Conservation (phyloP, 2,888 invertebrate species). For the Limulus polyphemus region DNA sequence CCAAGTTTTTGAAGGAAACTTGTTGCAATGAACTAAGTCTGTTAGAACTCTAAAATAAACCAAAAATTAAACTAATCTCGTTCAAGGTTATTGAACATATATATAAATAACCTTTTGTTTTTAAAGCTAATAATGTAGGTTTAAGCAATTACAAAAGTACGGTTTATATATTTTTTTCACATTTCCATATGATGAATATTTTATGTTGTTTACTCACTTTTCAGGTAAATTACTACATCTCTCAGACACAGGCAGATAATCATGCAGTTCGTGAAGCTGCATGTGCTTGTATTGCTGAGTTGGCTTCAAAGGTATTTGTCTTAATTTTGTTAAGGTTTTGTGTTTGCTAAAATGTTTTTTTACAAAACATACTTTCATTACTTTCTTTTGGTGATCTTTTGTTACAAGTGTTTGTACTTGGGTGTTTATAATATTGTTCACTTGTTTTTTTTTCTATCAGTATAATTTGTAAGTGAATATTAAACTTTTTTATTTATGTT, state of each 20-base stretch:
- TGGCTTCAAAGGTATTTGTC: constrained; percentile 39
- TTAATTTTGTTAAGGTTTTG: neutral
- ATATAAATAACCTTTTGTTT: no score
- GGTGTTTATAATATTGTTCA: neutral
- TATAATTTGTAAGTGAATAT: no score
- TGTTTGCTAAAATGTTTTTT: neutral
- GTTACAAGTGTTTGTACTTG: neutral
- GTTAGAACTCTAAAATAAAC: no score
- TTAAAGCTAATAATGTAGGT: no score
- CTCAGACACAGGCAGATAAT: constrained; percentile 42
- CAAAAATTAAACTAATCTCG: no score
- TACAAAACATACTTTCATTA: neutral
- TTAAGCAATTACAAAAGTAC: no score
- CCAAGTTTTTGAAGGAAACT: no score
- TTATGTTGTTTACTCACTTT: no score
- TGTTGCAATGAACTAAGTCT: no score
- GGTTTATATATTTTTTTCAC: no score
- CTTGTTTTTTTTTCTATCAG: neutral
- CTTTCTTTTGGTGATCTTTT: neutral
- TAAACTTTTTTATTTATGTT: neutral
- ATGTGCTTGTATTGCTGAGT: constrained; percentile 45
- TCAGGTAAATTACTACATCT: constrained; percentile 41
- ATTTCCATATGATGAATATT: no score
- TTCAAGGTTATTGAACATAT: no score
- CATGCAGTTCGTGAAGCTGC: constrained; percentile 46